These are phyloP conservation scores for Octopus sinensis DNA, from an alignment of 1,140 invertebrate species.

Conservation along the genomic window DNA sequence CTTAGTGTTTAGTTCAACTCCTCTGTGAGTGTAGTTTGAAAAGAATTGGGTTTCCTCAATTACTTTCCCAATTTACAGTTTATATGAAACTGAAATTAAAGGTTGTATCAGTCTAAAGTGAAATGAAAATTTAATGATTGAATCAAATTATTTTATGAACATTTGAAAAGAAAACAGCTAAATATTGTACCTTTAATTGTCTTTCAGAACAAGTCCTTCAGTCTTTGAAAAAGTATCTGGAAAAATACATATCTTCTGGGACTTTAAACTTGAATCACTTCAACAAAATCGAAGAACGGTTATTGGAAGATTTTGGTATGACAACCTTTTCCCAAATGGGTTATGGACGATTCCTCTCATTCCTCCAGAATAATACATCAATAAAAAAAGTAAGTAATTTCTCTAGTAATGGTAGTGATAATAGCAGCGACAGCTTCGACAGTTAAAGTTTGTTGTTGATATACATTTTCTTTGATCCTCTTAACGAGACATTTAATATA, in stretches of 20 bases:
- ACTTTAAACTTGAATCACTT: constrained; percentile 38
- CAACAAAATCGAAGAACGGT: constrained; percentile 46
- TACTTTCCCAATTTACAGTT: too few relatives aligned
- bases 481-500: too few relatives aligned
- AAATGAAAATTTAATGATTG: background rate
- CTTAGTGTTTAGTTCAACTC: too few relatives aligned
- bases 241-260: constrained; percentile 40
- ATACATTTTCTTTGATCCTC: too few relatives aligned
- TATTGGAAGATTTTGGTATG: constrained; percentile 44
- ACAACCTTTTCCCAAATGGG: constrained; percentile 41
- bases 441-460: too few relatives aligned
- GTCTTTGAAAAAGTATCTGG: constrained; percentile 40
- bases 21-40: too few relatives aligned
- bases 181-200: too few relatives aligned
- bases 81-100: background rate
- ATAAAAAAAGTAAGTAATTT: constrained; percentile 39
- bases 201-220: constrained; percentile 36
- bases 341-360: constrained; percentile 46
- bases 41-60: too few relatives aligned
- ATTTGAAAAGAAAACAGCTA: too few relatives aligned
- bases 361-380: constrained; percentile 35
- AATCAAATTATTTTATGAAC: too few relatives aligned
- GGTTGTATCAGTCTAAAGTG: background rate
- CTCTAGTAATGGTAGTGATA: too few relatives aligned
- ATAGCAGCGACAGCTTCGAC: too few relatives aligned